Percentiles rank a stretch among this genome's conserved stretches.
Evolutionary conservation across 2,888 invertebrate species (phyloP).

Genomic region (Trachelus iudaicus): DNA sequence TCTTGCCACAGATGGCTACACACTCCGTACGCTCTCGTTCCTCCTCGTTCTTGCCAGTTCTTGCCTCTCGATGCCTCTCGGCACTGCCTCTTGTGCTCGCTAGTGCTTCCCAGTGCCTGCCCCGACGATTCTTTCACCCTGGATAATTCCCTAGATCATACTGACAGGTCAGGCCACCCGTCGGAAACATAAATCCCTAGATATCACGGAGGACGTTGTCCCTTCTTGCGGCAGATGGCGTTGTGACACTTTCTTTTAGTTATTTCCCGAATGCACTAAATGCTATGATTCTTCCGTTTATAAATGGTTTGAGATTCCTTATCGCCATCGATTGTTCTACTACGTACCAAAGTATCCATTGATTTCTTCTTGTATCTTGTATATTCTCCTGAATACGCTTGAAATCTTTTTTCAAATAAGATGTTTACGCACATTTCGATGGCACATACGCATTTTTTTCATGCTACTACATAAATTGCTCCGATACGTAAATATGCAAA

Average conservation of each 20-base stretch:
- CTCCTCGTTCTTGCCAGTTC: neutral
- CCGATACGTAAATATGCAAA: neutral
- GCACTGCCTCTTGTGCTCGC: slow-evolving; percentile 5
- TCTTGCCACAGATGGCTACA: slow-evolving; percentile 6
- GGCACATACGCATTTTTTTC: neutral
- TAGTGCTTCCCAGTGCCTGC: slow-evolving; percentile 11
- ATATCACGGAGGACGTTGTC: neutral
- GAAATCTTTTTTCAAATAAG: too few relatives aligned
- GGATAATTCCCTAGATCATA: neutral
- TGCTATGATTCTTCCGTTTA: neutral
- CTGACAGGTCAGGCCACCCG: neutral
- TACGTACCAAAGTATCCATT: too few relatives aligned
- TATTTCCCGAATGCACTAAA: neutral
- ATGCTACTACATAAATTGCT: neutral
- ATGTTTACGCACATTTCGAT: neutral
- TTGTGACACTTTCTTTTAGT: neutral
- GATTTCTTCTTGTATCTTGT: too few relatives aligned
- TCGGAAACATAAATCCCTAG: neutral
- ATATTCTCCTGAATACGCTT: too few relatives aligned
- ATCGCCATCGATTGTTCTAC: neutral
- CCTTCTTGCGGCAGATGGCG: neutral
- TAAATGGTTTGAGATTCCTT: neutral
- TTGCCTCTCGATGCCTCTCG: slow-evolving; percentile 16
- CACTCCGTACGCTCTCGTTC: slow-evolving; percentile 8
- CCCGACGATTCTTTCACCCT: slow-evolving; percentile 19